Conservation (phyloP, 1,140 invertebrate species). For the Himalopsyche phryganea region DNA sequence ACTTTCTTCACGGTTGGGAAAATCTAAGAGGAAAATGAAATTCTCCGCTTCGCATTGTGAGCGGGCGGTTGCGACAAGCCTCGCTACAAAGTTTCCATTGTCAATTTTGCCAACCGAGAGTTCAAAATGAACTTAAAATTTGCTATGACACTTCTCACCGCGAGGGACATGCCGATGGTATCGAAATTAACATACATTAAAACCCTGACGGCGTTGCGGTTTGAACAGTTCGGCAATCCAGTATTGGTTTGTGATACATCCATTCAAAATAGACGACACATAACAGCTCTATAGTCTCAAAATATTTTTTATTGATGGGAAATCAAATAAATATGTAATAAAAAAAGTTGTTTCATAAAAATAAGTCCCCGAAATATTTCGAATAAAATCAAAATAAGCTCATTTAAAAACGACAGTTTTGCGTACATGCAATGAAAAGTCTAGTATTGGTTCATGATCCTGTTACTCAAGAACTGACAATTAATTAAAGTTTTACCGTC, state of each 20-base stretch:
- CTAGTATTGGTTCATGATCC: too few species aligned
- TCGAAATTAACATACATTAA: background rate
- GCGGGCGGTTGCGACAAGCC: background rate
- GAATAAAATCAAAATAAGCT: too few species aligned
- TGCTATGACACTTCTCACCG: constrained; percentile 23
- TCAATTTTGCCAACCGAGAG: constrained; percentile 24
- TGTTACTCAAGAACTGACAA: too few species aligned
- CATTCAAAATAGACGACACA: too few species aligned
- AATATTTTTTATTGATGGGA: too few species aligned
- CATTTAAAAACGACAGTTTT: too few species aligned
- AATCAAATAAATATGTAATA: too few species aligned
- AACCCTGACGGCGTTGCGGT: background rate
- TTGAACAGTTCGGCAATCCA: background rate
- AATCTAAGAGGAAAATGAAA: constrained; percentile 28
- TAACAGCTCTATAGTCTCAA: too few species aligned
- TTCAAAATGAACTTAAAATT: constrained; percentile 25
- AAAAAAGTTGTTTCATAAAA: too few species aligned
- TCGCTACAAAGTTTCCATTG: constrained; percentile 20
- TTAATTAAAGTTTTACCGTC: too few species aligned
- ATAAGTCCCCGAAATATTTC: too few species aligned
- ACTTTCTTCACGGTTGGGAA: constrained; percentile 21
- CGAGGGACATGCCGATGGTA: background rate
- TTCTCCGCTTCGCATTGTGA: constrained; percentile 15
- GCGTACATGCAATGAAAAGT: too few species aligned
- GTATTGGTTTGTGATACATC: background rate